These are phyloP conservation scores for Sebastolobus altivelis DNA, from an alignment of 2,797 vertebrate genomes.

Conservation along the genomic window DNA sequence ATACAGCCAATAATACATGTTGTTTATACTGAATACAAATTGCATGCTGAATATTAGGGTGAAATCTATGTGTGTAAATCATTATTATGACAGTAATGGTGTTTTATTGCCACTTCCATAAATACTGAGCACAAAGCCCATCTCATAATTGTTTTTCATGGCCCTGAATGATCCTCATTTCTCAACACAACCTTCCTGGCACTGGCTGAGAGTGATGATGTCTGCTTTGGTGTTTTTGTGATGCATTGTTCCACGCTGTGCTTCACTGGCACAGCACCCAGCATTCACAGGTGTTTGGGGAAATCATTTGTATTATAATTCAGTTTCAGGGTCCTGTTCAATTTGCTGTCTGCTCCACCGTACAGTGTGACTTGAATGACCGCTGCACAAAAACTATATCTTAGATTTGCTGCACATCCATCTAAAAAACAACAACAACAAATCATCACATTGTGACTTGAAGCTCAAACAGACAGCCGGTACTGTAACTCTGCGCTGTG, in stretches of 20 bases:
- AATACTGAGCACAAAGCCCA: conserved; percentile 51
- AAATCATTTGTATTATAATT: conserved; percentile 65
- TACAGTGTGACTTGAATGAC: conserved; percentile 34
- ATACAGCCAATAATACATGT: neutral
- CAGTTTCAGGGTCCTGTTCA: conserved; percentile 42
- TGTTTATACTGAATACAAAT: conserved; percentile 37
- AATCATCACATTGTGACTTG: conserved; percentile 25
- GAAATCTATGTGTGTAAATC: conserved; percentile 42
- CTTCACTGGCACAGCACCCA: conserved; percentile 43
- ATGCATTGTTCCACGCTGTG: conserved; percentile 56
- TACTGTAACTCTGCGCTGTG: neutral
- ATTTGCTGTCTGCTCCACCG: conserved; percentile 31
- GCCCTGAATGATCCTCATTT: conserved; percentile 70
- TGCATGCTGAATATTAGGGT: conserved; percentile 20
- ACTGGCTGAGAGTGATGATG: conserved; percentile 53
- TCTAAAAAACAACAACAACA: conserved; percentile 3
- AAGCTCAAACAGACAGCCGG: conserved; percentile 20
- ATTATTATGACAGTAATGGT: conserved; percentile 55
- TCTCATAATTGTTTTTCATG: conserved; percentile 56
- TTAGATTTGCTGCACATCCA: conserved; percentile 15
- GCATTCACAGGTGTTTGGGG: conserved; percentile 67
- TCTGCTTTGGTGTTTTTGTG: conserved; percentile 60
- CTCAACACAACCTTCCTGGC: conserved; percentile 69
- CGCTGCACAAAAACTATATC: conserved; percentile 19
- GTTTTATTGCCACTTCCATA: conserved; percentile 56